phyloP scores from a whole-genome alignment of 2,797 vertebrate species.

The Psittacula derbiana region DNA sequence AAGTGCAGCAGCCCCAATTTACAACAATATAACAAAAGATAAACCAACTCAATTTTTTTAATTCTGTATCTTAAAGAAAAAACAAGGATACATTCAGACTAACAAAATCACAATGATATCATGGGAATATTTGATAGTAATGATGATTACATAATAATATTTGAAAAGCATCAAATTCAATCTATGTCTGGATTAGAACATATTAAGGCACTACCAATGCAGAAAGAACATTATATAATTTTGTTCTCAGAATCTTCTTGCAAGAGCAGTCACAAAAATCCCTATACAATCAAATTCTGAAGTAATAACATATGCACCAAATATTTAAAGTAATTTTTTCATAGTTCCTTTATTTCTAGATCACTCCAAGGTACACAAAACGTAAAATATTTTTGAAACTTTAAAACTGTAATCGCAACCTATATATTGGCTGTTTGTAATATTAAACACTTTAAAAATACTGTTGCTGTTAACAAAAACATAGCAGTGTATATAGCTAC shows the following conservation, averaged over 20 bases:
- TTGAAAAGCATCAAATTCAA: background rate
- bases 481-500: background rate
- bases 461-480: background rate
- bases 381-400: background rate
- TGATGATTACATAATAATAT: background rate
- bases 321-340: background rate
- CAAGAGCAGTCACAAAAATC: background rate
- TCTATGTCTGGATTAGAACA: background rate
- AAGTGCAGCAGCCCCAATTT: background rate
- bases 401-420: background rate
- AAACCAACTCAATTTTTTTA: fast-evolving
- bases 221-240: background rate
- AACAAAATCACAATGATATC: background rate
- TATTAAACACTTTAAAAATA: background rate
- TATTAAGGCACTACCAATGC: background rate
- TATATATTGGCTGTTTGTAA: background rate
- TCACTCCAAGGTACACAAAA: background rate
- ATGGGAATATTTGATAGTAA: background rate
- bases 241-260: background rate
- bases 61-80: background rate
- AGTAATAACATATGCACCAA: background rate
- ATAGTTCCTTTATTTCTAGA: background rate
- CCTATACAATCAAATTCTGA: background rate
- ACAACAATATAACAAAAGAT: background rate
- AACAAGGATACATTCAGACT: background rate